Conservation (phyloP, 2,113 vertebrate genomes). For the Trogon surrucura region DNA sequence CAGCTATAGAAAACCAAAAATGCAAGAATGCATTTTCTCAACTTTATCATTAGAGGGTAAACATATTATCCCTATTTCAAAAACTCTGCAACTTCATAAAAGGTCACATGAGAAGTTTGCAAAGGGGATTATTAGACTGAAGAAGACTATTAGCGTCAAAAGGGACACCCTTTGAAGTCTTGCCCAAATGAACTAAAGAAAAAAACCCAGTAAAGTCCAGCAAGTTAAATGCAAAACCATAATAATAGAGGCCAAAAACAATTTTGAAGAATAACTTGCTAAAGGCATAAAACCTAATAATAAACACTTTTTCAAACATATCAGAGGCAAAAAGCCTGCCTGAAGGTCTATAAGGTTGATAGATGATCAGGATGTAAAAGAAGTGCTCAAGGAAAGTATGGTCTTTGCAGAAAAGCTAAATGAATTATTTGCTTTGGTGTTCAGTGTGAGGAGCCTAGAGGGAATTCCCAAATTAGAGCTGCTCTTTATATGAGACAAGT, state of each 20-base stretch:
- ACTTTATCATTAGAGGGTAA: neutral
- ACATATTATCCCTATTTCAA: neutral
- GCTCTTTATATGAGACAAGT: conserved; percentile 6
- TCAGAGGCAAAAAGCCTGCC: conserved; percentile 51
- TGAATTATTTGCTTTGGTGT: conserved; percentile 64
- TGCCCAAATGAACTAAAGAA: conserved; percentile 4
- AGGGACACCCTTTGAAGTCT: conserved; percentile 41
- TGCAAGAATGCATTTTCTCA: neutral
- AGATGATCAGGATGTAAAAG: conserved; percentile 71
- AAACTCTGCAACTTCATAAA: neutral
- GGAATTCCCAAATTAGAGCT: conserved; percentile 56
- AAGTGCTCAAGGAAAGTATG: conserved; percentile 62
- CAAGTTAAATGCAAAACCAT: conserved; percentile 51
- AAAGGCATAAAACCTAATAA: conserved; percentile 68
- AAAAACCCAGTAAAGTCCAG: neutral
- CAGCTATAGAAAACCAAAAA: neutral
- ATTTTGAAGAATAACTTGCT: conserved; percentile 68
- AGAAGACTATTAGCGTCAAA: conserved; percentile 30
- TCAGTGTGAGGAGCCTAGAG: conserved; percentile 41
- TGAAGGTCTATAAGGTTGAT: conserved; percentile 60
- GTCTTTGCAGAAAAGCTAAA: conserved; percentile 57
- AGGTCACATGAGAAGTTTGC: neutral
- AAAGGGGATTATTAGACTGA: neutral
- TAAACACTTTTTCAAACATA: conserved; percentile 63
- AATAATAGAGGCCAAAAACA: conserved; percentile 59